These are phyloP conservation scores for Himalopsyche anomala DNA, from an alignment of 2,888 invertebrate species.

Conservation along the genomic window DNA sequence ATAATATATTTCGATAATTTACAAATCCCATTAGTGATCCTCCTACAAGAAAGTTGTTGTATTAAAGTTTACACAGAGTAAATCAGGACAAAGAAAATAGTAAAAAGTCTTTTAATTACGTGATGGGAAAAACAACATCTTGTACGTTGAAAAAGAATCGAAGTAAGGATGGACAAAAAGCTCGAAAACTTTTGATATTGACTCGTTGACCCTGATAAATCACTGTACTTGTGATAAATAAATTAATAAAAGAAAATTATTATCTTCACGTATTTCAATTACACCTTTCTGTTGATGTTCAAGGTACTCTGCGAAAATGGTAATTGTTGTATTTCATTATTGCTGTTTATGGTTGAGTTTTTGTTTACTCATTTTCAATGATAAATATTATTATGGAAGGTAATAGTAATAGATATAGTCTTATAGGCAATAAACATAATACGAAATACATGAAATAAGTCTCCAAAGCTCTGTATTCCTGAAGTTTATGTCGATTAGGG, in stretches of 20 bases:
- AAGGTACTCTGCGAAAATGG: no score
- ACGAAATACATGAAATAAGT: no score
- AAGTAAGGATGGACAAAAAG: slow-evolving; percentile 43
- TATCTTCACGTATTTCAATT: no score
- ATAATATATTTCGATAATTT: not conserved
- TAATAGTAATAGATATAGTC: no score
- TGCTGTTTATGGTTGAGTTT: not conserved
- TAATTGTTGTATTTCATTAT: no score
- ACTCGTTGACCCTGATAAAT: slow-evolving; percentile 62
- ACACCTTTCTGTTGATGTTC: no score
- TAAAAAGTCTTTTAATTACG: slow-evolving; percentile 63
- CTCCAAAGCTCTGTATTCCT: no score
- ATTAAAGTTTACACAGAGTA: slow-evolving; percentile 13
- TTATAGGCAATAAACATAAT: no score
- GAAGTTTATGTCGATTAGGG: no score
- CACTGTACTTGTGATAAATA: slow-evolving; percentile 47
- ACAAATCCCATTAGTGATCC: not conserved
- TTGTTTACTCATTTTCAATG: not conserved
- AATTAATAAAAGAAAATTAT: no score
- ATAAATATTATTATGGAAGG: no score
- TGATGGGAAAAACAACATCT: slow-evolving; percentile 64
- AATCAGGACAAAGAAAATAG: slow-evolving; percentile 51
- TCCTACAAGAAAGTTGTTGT: not conserved
- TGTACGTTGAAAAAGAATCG: slow-evolving; percentile 58
- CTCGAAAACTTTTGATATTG: slow-evolving; percentile 61